A percentile compares a stretch with the other conserved stretches of the same genome.
Conservation (phyloP, 2,888 invertebrate genomes). For the Drosophila acutilabella region DNA sequence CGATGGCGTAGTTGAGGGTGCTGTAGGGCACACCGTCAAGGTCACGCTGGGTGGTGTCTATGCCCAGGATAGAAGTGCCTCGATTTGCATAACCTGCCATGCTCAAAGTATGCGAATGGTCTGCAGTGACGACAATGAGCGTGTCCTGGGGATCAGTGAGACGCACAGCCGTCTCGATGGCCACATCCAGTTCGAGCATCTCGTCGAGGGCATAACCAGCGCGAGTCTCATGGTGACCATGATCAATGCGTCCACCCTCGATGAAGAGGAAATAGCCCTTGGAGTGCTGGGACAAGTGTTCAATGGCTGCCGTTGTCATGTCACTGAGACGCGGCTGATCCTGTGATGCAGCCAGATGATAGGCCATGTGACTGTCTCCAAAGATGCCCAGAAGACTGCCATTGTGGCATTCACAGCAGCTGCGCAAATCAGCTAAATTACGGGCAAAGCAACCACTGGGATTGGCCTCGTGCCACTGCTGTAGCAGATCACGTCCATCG, state of each 20-base stretch:
- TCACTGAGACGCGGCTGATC: constrained; percentile 88
- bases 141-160: constrained; percentile 89
- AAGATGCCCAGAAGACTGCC: constrained; percentile 84
- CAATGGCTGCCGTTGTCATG: constrained; percentile 89
- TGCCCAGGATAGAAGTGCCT: constrained; percentile 86
- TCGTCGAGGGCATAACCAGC: constrained; percentile 91
- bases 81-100: constrained; percentile 89
- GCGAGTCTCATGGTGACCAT: constrained; percentile 90
- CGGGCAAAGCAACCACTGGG: constrained; percentile 86
- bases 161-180: constrained; percentile 87
- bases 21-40: constrained; percentile 86
- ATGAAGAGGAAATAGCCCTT: constrained; percentile 88
- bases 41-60: constrained; percentile 68
- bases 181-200: constrained; percentile 90
- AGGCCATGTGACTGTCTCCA: constrained; percentile 86
- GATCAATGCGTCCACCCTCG: constrained; percentile 90
- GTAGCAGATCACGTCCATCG: constrained; percentile 52
- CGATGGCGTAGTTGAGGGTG: constrained; percentile 90
- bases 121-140: constrained; percentile 91
- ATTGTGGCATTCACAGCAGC: constrained; percentile 83
- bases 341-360: constrained; percentile 85
- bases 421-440: constrained; percentile 86
- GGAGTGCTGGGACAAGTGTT: constrained; percentile 86
- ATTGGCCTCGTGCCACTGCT: constrained; percentile 86
- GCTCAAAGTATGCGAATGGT: constrained; percentile 92